Evolutionary conservation across 2,797 vertebrate species (phyloP), one percentile per base, ranked within the genome.

Genomic region (Pseudochromis fuscus): DNA sequence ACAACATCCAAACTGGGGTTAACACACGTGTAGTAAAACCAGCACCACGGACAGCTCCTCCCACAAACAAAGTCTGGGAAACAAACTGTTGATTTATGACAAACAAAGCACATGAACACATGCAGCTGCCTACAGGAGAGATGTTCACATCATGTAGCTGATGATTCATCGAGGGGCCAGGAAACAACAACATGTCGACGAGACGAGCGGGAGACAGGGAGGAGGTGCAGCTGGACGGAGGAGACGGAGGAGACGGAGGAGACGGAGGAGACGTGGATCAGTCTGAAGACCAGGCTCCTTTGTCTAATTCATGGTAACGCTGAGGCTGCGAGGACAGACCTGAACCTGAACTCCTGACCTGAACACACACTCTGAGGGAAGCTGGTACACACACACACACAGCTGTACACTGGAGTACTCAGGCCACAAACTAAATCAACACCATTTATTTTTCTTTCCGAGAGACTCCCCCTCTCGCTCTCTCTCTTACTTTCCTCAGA

Each of bases 371-470:
- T 44, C 24, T 40, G n/a, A 12, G 21, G 76, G 27, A 44, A 28
- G 51, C 60, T 58, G 4, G 45, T 50, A 49, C 33, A 77, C 44
- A 65, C 28, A 77, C 25, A 62, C 24, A 67, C 24, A 35, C 52
- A 49, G 6, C 21, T 74, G 53, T 78, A 48, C 60, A 66, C 65
- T 67, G 50, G 61, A 69, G 72, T 62, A 53, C 67, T 70, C 69
- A 68, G 67, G 46, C 49, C 30, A 77, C 61, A 88, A 89, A 81
- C 73, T 76, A 83, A 86, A 90, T 85, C 79, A 86, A 84, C 80
- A 75, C 33, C 57, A 78, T 81, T 87, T 86, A 60, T 81, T 85
- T 86, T 85, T 65, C 62, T 73, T 79, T 82, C 50, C 19, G 3
- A 72, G 72, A 75, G 61, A 64, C 67, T 83, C 71, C 42, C 53